Percentiles rank a stretch among this genome's conserved stretches.
These are phyloP conservation scores for Eospalax fontanierii DNA, from an alignment of 2,797 vertebrate species.

Conservation along the genomic window DNA sequence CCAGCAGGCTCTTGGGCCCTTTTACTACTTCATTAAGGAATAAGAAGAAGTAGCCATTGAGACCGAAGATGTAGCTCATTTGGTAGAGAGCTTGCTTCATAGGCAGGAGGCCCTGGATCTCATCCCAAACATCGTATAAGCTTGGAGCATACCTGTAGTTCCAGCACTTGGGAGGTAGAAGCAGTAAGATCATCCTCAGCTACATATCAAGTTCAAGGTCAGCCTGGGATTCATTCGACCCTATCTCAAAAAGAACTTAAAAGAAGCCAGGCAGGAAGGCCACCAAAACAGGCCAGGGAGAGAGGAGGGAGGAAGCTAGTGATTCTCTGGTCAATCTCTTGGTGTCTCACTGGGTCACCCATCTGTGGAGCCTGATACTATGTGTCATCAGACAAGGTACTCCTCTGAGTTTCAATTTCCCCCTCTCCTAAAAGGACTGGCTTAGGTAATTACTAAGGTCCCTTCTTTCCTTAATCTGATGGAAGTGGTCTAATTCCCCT, in stretches of 20 bases:
- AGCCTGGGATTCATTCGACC: background rate
- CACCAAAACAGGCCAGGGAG: background rate
- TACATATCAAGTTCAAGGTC: background rate
- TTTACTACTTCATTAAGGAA: background rate
- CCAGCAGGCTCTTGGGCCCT: background rate
- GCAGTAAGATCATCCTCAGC: background rate
- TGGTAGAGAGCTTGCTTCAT: background rate
- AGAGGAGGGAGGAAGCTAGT: background rate
- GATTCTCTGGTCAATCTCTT: background rate
- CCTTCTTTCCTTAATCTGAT: background rate
- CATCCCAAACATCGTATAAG: background rate
- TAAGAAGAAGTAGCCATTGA: background rate
- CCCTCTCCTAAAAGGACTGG: background rate
- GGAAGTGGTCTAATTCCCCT: background rate
- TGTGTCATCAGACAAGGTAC: background rate
- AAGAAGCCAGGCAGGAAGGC: background rate
- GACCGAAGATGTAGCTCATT: background rate
- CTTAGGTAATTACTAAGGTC: background rate
- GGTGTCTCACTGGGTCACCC: rapidly evolving
- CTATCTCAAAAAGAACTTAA: background rate
- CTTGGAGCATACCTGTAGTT: background rate
- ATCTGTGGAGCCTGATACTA: background rate
- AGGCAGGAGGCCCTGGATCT: background rate
- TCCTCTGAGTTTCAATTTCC: background rate
- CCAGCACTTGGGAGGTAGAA: background rate